These are phyloP conservation scores for Sylvia atricapilla DNA, from an alignment of 2,113 vertebrate species.

Conservation along the genomic window DNA sequence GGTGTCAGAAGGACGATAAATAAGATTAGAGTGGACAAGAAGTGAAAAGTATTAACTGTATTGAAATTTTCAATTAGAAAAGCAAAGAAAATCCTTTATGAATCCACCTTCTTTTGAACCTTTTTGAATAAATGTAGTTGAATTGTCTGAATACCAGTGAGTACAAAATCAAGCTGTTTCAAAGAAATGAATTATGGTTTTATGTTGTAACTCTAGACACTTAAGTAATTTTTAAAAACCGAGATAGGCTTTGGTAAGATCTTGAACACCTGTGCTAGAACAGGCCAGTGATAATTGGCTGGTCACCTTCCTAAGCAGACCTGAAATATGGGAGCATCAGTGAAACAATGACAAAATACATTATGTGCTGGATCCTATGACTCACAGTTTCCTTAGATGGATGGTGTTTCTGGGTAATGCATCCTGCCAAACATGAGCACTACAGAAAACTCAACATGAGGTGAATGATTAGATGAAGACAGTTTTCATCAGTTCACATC, in stretches of 20 bases:
- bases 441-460: neutral
- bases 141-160: neutral
- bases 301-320: neutral
- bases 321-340: neutral
- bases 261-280: neutral
- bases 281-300: neutral
- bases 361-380: neutral
- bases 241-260: neutral
- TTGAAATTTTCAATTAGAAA: conserved; percentile 61
- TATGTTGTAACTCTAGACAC: neutral
- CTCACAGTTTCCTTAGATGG: neutral
- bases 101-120: conserved; percentile 8
- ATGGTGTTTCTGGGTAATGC: neutral
- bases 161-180: neutral
- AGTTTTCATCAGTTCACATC: neutral
- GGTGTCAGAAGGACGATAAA: conserved; percentile 68
- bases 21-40: conserved; percentile 68
- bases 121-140: conserved; percentile 6
- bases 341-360: neutral
- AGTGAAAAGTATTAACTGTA: conserved; percentile 57
- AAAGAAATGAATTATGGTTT: neutral
- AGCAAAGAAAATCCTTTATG: conserved; percentile 35
- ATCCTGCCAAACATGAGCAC: neutral
- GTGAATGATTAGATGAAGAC: neutral
- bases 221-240: neutral